Evolutionary conservation across 1,140 invertebrate genomes (phyloP).

Genomic region (Drosophila grimshawi): DNA sequence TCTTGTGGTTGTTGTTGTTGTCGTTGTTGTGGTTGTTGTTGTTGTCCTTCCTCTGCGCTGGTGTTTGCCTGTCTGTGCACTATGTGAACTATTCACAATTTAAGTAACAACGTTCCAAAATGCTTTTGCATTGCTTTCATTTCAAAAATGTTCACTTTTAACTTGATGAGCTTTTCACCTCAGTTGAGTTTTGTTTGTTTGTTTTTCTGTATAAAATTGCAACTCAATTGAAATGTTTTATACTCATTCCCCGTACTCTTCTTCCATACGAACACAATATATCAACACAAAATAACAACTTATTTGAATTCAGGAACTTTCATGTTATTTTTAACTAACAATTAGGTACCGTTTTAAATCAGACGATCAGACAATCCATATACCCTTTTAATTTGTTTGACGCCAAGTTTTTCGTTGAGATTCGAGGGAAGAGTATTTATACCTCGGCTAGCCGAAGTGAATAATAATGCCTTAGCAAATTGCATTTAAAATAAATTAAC

Average conservation of each 20-base stretch:
- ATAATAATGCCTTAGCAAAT: background rate
- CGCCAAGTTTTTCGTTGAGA: background rate
- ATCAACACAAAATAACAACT: too few relatives aligned
- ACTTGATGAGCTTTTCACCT: slow-evolving; percentile 1
- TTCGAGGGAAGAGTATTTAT: slow-evolving; percentile 8
- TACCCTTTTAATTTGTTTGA: slow-evolving; percentile 7
- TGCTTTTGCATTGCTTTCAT: slow-evolving; percentile 3
- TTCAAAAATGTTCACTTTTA: background rate
- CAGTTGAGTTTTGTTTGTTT: background rate
- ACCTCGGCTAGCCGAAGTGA: slow-evolving; percentile 20
- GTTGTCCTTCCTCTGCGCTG: background rate
- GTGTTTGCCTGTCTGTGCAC: background rate
- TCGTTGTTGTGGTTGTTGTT: background rate
- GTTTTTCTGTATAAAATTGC: background rate
- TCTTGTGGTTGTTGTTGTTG: slow-evolving; percentile 2
- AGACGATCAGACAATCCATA: background rate
- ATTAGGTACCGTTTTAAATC: too few relatives aligned
- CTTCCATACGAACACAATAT: too few relatives aligned
- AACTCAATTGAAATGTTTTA: background rate
- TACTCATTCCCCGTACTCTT: background rate
- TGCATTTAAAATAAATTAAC: background rate
- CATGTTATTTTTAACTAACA: too few relatives aligned
- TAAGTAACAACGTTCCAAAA: slow-evolving; percentile 3
- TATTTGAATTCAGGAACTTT: too few relatives aligned
- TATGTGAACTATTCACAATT: slow-evolving; percentile 2